A percentile compares a stretch with the other conserved stretches of the same genome.
Evolutionary conservation across 1,140 invertebrate species (phyloP).

Genomic region (Plodia interpunctella): DNA sequence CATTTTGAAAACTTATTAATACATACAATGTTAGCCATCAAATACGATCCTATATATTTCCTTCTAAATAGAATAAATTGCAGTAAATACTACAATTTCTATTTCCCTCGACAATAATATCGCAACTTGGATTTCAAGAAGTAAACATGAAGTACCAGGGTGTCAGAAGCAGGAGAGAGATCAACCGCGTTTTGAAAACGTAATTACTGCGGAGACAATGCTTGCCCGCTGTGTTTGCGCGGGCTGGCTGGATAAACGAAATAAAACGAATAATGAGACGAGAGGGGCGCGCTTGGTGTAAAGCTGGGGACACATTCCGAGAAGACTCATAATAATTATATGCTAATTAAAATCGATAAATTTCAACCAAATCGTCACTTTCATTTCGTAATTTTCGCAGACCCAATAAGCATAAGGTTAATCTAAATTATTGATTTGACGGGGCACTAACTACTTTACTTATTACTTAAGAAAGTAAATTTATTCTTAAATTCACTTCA

Average conservation of each 20-base stretch:
- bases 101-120: too few species aligned
- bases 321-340: too few species aligned
- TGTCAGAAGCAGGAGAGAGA: conserved; percentile 3
- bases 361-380: too few species aligned
- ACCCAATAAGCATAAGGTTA: too few species aligned
- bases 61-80: background rate
- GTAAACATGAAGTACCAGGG: background rate
- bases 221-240: conserved; percentile 9
- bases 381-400: too few species aligned
- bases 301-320: background rate
- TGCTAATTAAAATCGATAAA: too few species aligned
- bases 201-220: conserved; percentile 10
- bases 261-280: conserved; percentile 10
- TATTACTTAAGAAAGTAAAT: too few species aligned
- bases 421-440: too few species aligned
- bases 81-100: too few species aligned
- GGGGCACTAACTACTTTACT: too few species aligned
- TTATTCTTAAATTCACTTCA: too few species aligned
- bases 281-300: background rate
- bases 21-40: background rate
- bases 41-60: too few species aligned
- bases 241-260: conserved; percentile 9
- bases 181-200: conserved; percentile 9
- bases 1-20: conserved; percentile 9
- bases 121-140: background rate